A percentile compares a stretch with the other conserved stretches of the same genome.
These are phyloP conservation scores for Strongylocentrotus purpuratus DNA, from an alignment of 35 echinoderm and acorn worm genomes.

Conservation along the genomic window DNA sequence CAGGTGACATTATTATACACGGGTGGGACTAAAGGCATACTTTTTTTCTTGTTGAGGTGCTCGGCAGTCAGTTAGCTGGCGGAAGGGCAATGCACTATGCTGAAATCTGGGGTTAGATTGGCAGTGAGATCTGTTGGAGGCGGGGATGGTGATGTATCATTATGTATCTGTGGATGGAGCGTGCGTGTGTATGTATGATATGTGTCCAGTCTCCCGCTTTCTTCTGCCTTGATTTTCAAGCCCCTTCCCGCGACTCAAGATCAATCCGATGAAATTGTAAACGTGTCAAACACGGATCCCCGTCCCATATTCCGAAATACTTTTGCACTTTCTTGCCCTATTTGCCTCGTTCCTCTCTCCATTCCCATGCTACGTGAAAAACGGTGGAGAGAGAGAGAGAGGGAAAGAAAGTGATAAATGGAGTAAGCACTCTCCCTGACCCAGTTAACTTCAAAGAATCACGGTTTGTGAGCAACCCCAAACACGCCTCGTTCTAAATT, in stretches of 20 bases:
- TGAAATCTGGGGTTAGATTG: neutral
- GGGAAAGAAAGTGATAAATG: slow-evolving; percentile 24
- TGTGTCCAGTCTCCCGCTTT: neutral
- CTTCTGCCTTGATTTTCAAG: neutral
- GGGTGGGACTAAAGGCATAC: slow-evolving; percentile 27
- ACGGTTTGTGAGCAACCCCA: slow-evolving; percentile 12
- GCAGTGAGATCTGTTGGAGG: neutral
- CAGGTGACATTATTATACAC: slow-evolving; percentile 33
- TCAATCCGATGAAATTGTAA: slow-evolving; percentile 45
- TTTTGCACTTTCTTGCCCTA: slow-evolving; percentile 36
- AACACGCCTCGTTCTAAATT: slow-evolving; percentile 36
- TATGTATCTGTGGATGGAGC: slow-evolving; percentile 15
- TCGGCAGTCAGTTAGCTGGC: neutral
- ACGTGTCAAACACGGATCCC: slow-evolving; percentile 39
- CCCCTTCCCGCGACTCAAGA: slow-evolving; percentile 25
- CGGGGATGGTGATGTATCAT: slow-evolving; percentile 8
- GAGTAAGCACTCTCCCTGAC: slow-evolving; percentile 24
- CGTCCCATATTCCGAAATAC: slow-evolving; percentile 42
- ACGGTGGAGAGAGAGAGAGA: neutral
- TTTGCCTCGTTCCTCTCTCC: slow-evolving; percentile 26
- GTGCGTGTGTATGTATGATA: slow-evolving; percentile 28
- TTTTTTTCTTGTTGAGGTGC: neutral
- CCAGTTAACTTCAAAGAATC: slow-evolving; percentile 22
- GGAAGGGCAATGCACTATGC: slow-evolving; percentile 35
- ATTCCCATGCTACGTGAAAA: neutral